These are phyloP conservation scores for Hesperophylax magnus DNA, from an alignment of 1,140 invertebrate species.

Conservation along the genomic window DNA sequence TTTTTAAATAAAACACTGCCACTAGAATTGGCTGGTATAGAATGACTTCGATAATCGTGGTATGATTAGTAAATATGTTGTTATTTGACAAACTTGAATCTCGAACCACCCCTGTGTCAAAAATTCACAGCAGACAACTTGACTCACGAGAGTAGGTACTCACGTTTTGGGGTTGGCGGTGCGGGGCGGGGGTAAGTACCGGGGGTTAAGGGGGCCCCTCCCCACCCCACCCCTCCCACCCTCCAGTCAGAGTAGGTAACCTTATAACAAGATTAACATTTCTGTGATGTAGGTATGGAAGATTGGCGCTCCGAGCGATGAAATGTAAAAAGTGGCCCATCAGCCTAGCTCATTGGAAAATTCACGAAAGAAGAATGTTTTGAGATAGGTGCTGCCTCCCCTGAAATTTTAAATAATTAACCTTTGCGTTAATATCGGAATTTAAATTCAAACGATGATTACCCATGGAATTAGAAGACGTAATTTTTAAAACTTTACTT, in stretches of 20 bases:
- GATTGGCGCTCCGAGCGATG: slow-evolving; percentile 55
- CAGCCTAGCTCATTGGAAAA: slow-evolving; percentile 33
- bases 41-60: no score
- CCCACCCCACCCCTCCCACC: not conserved
- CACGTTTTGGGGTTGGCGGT: slow-evolving; percentile 6
- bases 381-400: slow-evolving; percentile 20
- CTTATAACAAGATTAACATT: slow-evolving; percentile 58
- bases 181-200: not conserved
- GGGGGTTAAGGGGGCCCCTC: not conserved
- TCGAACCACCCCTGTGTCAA: slow-evolving; percentile 31
- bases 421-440: slow-evolving; percentile 6
- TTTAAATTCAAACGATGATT: not conserved
- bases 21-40: no score
- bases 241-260: slow-evolving; percentile 50
- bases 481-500: no score
- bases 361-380: slow-evolving; percentile 42
- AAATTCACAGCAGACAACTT: slow-evolving; percentile 42
- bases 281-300: slow-evolving; percentile 53
- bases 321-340: slow-evolving; percentile 55
- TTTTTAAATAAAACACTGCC: no score
- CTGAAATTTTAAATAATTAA: slow-evolving; percentile 19
- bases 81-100: not conserved
- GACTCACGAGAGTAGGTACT: slow-evolving; percentile 35
- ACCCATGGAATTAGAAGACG: not conserved
- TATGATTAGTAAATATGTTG: no score